Base-by-base conservation (phyloP, 2,113 vertebrate species). In the Pipra filicauda region DNA sequence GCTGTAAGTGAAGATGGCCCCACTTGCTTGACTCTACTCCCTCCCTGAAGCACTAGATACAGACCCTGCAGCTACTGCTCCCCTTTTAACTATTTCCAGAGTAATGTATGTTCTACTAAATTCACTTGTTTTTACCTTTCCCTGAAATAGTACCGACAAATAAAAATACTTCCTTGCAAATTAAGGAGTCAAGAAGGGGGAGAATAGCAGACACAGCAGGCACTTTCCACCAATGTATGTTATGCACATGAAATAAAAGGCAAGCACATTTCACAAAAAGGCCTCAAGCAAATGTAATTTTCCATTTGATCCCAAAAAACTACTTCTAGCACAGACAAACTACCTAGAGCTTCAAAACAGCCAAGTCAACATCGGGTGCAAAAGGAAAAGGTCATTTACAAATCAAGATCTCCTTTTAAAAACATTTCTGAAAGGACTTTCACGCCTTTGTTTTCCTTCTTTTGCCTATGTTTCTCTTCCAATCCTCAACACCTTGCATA, bases 261-360 rank as follows among this genome's bases (percentile, higher is more conserved):
- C 58, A 87, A 67, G 21, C 79, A 24, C 28, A 33, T 43, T 71
- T 70, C 72, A 89, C 41, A 88, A 37, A 67, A 79, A 62, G 31
- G 76, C 74, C 77, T 92, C 70, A 31, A 93, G 75, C 44, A 94
- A 92, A 89, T 73, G 69, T 14, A 14, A 41, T 81, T 95, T 87
- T 51, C 83, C 69, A 91, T 85, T 75, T 93, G 86, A 94, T 89
- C 26, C 27, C 30, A 41, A 76, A 93, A 82, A 82, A 61, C 15
- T 79, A 59, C 39, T 85, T 83, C 37, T 58, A 74, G 55, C 54
- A 86, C 21, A 75, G 37, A 46, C 16, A 69, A 76, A 72, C 15
- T 44, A 76, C 35, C 43, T 7, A 73, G 17, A 70, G 79, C 46
- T 84, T 86, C 69, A 73, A 66, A 92, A 78, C 6, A 46, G 7